Conservation (phyloP, 2,797 vertebrate species). For the Pangasius larnaudii region DNA sequence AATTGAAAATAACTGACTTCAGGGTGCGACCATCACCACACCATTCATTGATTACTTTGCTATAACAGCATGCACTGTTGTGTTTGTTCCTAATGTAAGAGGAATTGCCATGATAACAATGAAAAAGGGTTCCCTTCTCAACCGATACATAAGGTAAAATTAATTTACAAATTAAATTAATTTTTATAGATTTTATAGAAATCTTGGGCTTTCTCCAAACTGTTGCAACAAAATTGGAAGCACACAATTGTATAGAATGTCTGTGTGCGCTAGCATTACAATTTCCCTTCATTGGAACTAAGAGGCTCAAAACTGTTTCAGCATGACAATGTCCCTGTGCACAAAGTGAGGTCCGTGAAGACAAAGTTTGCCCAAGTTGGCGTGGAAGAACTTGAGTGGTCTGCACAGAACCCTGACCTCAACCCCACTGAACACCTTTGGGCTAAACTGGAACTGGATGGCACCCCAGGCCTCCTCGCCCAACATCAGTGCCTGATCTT, state of each 20-base stretch:
- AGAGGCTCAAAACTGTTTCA: not conserved
- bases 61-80: not conserved
- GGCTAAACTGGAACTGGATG: not conserved
- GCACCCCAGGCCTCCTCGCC: not conserved
- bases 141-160: not conserved
- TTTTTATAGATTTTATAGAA: not conserved
- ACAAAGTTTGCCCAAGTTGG: not conserved
- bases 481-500: not conserved
- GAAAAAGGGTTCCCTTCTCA: not conserved
- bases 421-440: not conserved
- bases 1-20: not conserved
- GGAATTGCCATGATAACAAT: not conserved
- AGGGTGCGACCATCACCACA: not conserved
- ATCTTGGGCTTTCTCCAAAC: not conserved
- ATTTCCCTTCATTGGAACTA: not conserved
- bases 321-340: not conserved
- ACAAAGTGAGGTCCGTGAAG: not conserved
- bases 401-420: not conserved
- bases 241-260: not conserved
- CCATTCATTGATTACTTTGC: not conserved
- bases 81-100: not conserved
- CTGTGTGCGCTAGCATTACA: not conserved
- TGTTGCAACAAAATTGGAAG: not conserved
- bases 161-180: not conserved
- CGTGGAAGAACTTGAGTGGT: not conserved